Evolutionary conservation across 2,797 vertebrate genomes (phyloP).

Genomic region (Myotis vivesi): DNA sequence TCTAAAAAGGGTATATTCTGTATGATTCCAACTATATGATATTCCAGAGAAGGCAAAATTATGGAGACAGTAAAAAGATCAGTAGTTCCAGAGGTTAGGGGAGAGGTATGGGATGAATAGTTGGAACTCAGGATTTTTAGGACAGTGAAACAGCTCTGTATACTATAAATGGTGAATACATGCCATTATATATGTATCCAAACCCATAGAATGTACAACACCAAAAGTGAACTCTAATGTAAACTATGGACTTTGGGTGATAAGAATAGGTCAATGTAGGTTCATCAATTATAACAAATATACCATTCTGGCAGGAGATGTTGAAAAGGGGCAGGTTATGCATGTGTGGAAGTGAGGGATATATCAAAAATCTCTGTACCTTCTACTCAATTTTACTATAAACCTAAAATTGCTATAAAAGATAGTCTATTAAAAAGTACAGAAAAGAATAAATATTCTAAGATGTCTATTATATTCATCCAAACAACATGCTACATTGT

Average conservation of each 20-base stretch:
- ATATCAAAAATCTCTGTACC: background rate
- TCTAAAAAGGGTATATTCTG: background rate
- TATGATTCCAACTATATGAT: background rate
- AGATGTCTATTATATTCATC: background rate
- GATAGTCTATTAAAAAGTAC: background rate
- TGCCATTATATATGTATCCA: background rate
- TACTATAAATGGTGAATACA: background rate
- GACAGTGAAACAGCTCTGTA: background rate
- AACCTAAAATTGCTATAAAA: background rate
- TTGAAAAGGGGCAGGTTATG: background rate
- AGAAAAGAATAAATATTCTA: background rate
- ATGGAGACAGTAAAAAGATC: background rate
- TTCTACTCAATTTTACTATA: background rate
- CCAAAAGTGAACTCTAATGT: background rate
- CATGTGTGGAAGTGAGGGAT: fast-evolving
- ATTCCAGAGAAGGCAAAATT: background rate
- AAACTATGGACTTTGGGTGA: background rate
- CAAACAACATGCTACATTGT: background rate
- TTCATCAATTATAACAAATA: background rate
- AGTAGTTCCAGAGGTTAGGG: background rate
- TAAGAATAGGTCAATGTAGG: background rate
- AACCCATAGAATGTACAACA: background rate
- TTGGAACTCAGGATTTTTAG: background rate
- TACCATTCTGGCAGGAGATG: background rate
- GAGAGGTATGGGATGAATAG: background rate